Evolutionary conservation across 2,888 invertebrate species (phyloP).

Genomic region (Periphyllus acericola): DNA sequence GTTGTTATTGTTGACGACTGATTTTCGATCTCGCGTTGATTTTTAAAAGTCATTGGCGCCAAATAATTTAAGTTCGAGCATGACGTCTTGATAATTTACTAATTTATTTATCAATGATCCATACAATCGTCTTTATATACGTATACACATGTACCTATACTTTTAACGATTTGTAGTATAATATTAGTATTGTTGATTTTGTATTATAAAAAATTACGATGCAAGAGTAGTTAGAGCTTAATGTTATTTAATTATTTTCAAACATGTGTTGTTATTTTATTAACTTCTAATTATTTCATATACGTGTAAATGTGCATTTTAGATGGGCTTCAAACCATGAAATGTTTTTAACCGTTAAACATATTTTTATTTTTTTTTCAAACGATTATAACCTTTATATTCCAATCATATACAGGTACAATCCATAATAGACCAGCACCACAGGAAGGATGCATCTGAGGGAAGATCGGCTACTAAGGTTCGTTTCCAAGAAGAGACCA

Average conservation of each 20-base stretch:
- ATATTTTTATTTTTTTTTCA: background rate
- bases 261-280: background rate
- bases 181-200: background rate
- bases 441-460: slow-evolving; percentile 76
- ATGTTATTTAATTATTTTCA: background rate
- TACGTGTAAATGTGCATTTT: slow-evolving; percentile 20
- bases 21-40: background rate
- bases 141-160: too few relatives aligned
- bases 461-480: slow-evolving; percentile 84
- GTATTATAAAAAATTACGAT: background rate
- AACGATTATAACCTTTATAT: too few relatives aligned
- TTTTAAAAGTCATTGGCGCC: background rate
- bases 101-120: too few relatives aligned
- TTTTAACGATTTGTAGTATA: background rate
- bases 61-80: background rate
- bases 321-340: background rate
- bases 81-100: background rate
- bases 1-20: background rate
- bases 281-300: background rate
- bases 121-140: too few relatives aligned
- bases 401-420: slow-evolving; percentile 77
- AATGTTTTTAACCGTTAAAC: slow-evolving; percentile 8
- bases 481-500: slow-evolving; percentile 79
- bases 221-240: background rate
- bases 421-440: slow-evolving; percentile 89